Conservation (phyloP, 2,797 vertebrate genomes). For the Coreius guichenoti region DNA sequence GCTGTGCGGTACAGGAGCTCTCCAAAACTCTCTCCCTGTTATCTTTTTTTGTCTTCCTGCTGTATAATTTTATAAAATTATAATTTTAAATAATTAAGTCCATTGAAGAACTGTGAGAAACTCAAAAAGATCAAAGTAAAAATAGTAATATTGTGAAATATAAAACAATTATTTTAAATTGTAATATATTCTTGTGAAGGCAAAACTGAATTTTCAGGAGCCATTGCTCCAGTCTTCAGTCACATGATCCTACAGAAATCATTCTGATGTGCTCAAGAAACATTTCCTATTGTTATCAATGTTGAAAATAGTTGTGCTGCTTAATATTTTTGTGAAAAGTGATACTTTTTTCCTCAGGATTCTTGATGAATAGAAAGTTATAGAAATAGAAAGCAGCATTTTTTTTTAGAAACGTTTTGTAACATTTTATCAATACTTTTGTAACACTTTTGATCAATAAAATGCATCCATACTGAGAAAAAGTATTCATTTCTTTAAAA, state of each 20-base stretch:
- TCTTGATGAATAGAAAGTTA: no score
- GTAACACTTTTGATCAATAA: not conserved
- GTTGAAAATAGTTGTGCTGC: no score
- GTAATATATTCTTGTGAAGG: not conserved
- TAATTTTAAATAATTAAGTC: not conserved
- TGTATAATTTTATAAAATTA: not conserved
- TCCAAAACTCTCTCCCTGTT: not conserved
- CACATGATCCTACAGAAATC: not conserved
- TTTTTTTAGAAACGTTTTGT: no score
- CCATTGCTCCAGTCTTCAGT: not conserved
- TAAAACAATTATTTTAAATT: not conserved
- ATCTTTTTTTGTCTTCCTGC: not conserved
- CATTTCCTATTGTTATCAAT: not conserved
- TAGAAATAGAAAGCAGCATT: no score
- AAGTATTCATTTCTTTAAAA: not conserved
- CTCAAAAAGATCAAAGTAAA: not conserved
- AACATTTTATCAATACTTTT: no score
- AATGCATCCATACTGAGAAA: not conserved
- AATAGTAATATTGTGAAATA: no score
- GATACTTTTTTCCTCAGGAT: no score
- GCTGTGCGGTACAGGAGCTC: not conserved
- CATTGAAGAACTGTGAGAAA: not conserved
- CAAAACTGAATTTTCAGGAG: not conserved
- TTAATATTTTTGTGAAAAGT: no score
- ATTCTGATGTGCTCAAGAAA: not conserved